A percentile compares a stretch with the other conserved stretches of the same genome.
Evolutionary conservation across 2,888 invertebrate genomes (phyloP).

Genomic region (Calameuta pallipes): DNA sequence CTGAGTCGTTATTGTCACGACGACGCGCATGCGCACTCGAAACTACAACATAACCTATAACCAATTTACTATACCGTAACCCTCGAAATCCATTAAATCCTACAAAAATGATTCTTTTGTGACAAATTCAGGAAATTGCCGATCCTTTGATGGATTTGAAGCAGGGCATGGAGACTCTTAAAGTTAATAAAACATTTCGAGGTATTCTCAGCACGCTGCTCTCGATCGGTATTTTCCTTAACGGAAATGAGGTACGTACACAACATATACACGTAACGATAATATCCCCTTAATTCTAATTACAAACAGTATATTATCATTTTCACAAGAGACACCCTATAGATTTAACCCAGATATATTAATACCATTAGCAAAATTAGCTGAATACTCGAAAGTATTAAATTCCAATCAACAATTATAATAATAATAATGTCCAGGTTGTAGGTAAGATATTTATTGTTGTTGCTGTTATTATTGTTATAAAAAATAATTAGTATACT

Average conservation of each 20-base stretch:
- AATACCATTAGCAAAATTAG: background rate
- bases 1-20: too few relatives aligned
- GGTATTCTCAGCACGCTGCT: slow-evolving; percentile 93
- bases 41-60: background rate
- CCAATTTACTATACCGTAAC: background rate
- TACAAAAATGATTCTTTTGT: background rate
- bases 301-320: background rate
- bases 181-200: slow-evolving; percentile 93
- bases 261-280: slow-evolving; percentile 31
- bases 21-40: too few relatives aligned
- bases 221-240: slow-evolving; percentile 96
- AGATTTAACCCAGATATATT: background rate
- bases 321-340: background rate
- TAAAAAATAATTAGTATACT: too few relatives aligned
- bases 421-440: too few relatives aligned
- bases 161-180: slow-evolving; percentile 92
- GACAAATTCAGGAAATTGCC: slow-evolving; percentile 83
- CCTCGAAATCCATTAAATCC: background rate
- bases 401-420: background rate
- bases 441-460: too few relatives aligned
- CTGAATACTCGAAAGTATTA: background rate
- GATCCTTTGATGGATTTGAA: slow-evolving; percentile 99
- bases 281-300: background rate
- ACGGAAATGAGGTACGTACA: slow-evolving; percentile 77
- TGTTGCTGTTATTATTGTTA: too few relatives aligned